Conservation (phyloP, 2,797 vertebrate genomes). For the Spinibarbus caldwelli region DNA sequence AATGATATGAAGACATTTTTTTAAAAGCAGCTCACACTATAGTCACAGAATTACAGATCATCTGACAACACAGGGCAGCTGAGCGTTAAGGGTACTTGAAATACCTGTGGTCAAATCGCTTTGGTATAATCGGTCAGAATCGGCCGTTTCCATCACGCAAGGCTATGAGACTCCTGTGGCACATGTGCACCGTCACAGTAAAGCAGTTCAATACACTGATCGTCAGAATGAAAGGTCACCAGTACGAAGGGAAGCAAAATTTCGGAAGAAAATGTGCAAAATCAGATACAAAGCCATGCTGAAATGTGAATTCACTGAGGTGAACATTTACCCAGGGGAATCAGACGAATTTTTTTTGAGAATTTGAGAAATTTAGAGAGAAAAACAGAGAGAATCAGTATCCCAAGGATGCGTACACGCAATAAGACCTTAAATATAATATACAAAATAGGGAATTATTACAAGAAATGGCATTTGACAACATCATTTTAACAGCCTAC, state of each 20-base stretch:
- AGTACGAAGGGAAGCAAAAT: not conserved
- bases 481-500: not conserved
- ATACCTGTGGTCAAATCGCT: constrained; percentile 38
- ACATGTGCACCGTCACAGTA: constrained; percentile 24
- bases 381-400: not conserved
- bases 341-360: not conserved
- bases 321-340: not conserved
- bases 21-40: constrained; percentile 30
- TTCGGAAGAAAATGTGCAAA: constrained; percentile 2
- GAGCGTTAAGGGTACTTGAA: constrained; percentile 22
- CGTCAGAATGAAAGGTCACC: constrained; percentile 17
- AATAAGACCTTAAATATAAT: not conserved
- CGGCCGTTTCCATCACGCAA: constrained; percentile 1
- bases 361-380: not conserved
- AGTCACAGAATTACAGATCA: constrained; percentile 22
- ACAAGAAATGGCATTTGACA: constrained; percentile 1
- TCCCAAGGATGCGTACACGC: not conserved
- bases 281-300: constrained; percentile 1
- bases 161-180: constrained; percentile 12
- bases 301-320: constrained; percentile 18
- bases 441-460: constrained; percentile 11
- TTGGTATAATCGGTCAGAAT: constrained; percentile 47
- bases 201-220: not conserved
- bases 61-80: constrained; percentile 28
- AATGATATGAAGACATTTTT: constrained; percentile 39